Evolutionary conservation across 53 echinoderm and acorn worm species (phyloP), one percentile per base, ranked within the genome.

Genomic region (Astropecten irregularis): DNA sequence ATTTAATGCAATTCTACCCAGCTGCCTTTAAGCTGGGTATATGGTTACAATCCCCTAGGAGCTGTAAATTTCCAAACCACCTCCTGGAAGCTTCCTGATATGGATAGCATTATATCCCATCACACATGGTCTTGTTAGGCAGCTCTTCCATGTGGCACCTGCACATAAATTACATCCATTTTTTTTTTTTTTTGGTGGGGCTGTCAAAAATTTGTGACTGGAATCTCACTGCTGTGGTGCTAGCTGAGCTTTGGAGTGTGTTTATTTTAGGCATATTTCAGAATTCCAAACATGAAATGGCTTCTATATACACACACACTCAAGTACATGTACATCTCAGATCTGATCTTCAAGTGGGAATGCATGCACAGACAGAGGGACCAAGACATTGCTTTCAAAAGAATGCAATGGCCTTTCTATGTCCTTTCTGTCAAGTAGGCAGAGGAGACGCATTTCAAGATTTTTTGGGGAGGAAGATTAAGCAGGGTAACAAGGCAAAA

Each of bases 61-160:
- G 66, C 66, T 9, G 42, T 66, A 66, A 66, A 66, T 66, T 40
- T 66, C 66, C 5, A 33, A 66, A 21, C 35, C 20, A 40, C 40
- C 40, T 34, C 35, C 39, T 35, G 15, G 19, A 66, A 7, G 20
- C 66, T 66, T 8, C 42, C 66, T 40, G 40, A 30, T 33, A 40
- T 40, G 31, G 42, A 66, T 38, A 40, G 40, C 19, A 40, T 66
- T 21, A 33, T 38, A 66, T 40, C 66, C 33, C 66, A 19, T 20
- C 20, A 5, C 9, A 40, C 25, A 62, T 32, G 11, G 16, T 34
- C 25, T 62, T 62, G 62, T 18, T 42, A 44, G 69, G 5, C 20
- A 34, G 18, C 66, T 34, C 15, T 25, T 42, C 18, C 42, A 21
- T 69, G 49, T 71, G n/a, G 31, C 20, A 32, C 5, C 69, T 21